Conservation (phyloP, 1,140 invertebrate species). For the Meloidogyne exigua region DNA sequence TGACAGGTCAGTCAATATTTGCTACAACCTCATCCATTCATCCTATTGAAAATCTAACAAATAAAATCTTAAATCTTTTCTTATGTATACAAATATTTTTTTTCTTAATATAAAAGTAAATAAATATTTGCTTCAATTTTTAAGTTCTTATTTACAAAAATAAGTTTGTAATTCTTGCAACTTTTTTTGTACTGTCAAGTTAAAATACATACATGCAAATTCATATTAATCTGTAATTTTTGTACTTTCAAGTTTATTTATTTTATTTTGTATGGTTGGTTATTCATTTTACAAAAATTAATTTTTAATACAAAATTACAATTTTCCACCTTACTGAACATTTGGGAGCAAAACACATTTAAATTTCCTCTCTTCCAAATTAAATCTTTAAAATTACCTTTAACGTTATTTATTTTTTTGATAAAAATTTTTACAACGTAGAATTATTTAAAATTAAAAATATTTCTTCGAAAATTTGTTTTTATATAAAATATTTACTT, state of each 20-base stretch:
- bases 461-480: neutral
- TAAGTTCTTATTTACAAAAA: too few species aligned
- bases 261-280: neutral
- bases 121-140: too few species aligned
- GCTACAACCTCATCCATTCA: neutral
- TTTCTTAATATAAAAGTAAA: too few species aligned
- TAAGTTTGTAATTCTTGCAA: too few species aligned
- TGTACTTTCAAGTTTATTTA: slow-evolving; percentile 1
- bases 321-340: neutral
- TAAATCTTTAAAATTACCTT: too few species aligned
- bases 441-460: too few species aligned
- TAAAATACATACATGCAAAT: too few species aligned
- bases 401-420: too few species aligned
- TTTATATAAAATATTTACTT: slow-evolving; percentile 2
- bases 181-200: too few species aligned
- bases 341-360: neutral
- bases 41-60: neutral
- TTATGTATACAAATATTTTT: too few species aligned
- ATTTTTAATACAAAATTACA: neutral
- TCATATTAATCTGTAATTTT: neutral
- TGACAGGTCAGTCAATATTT: neutral
- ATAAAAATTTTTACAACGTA: too few species aligned
- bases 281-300: neutral
- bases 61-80: neutral
- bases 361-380: neutral